A percentile compares a stretch with the other conserved stretches of the same genome.
phyloP scores from a whole-genome alignment of 2,797 vertebrate species.

The Paedocypris micromegethes region DNA sequence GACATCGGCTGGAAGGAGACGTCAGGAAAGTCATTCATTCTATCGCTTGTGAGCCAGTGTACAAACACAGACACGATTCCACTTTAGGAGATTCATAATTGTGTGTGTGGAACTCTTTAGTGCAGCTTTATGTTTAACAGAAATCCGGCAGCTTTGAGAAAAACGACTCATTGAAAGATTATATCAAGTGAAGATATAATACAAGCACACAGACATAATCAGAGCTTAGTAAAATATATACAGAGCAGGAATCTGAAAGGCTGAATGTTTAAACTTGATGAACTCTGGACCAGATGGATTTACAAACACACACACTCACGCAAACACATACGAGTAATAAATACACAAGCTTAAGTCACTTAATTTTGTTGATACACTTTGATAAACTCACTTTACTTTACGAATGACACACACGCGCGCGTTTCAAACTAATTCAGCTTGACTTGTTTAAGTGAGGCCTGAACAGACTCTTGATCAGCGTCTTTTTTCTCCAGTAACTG shows the following conservation, averaged over 20 bases:
- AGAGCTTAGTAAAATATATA: neutral
- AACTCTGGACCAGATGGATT: neutral
- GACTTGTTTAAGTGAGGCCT: too few relatives aligned
- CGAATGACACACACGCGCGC: too few relatives aligned
- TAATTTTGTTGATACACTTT: too few relatives aligned
- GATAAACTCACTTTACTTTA: too few relatives aligned
- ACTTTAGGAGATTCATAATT: too few relatives aligned
- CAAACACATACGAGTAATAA: neutral
- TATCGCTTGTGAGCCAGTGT: too few relatives aligned
- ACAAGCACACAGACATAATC: neutral
- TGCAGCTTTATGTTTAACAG: constrained; percentile 56
- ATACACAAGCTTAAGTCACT: too few relatives aligned
- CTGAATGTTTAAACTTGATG: constrained; percentile 23
- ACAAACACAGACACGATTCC: too few relatives aligned
- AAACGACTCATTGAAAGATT: constrained; percentile 37
- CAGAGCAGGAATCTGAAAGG: constrained; percentile 19
- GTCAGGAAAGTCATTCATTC: too few relatives aligned
- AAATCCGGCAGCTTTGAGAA: constrained; percentile 42
- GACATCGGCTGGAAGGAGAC: neutral
- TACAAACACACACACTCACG: neutral
- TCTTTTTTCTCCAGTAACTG: too few relatives aligned
- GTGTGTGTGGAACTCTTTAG: constrained; percentile 2
- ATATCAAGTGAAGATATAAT: neutral
- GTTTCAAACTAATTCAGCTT: too few relatives aligned
- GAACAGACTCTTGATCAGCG: too few relatives aligned